phyloP scores from a whole-genome alignment of 2,888 invertebrate species.

The Embidobia sp. region DNA sequence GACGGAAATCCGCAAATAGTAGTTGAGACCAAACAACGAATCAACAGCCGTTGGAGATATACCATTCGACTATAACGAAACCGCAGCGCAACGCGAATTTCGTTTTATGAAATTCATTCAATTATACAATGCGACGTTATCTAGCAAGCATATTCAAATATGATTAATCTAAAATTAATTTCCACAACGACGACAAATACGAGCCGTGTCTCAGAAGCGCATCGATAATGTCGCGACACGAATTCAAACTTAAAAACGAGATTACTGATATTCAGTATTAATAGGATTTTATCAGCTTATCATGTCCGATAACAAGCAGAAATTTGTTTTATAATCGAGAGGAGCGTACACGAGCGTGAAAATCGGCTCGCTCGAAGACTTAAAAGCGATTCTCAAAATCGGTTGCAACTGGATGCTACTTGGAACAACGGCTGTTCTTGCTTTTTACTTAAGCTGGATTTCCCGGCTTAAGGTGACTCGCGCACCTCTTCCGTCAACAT shows the following conservation, averaged over 20 bases:
- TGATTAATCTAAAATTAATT: slow-evolving; percentile 25
- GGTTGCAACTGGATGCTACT: not conserved
- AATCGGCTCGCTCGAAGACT: not conserved
- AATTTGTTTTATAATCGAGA: slow-evolving; percentile 14
- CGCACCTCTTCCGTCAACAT: slow-evolving; percentile 12
- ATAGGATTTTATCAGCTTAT: slow-evolving; percentile 45
- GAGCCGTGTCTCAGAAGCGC: slow-evolving; percentile 2
- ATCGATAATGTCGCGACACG: slow-evolving; percentile 11
- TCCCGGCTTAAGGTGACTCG: not conserved
- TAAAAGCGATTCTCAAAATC: not conserved
- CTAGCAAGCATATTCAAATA: slow-evolving; percentile 17
- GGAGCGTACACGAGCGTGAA: not conserved
- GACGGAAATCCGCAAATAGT: too few relatives aligned
- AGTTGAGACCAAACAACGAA: too few relatives aligned
- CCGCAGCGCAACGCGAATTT: slow-evolving; percentile 9
- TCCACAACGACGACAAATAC: not conserved
- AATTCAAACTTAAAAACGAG: slow-evolving; percentile 14
- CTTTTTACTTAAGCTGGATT: not conserved
- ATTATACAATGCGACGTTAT: slow-evolving; percentile 9
- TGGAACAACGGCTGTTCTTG: not conserved
- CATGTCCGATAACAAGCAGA: slow-evolving; percentile 25
- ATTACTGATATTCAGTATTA: slow-evolving; percentile 33
- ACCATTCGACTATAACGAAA: too few relatives aligned
- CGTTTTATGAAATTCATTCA: slow-evolving; percentile 17
- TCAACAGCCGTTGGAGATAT: too few relatives aligned